Evolutionary conservation across 1,140 invertebrate genomes (phyloP), one percentile per base, ranked within the genome.

Genomic region (Pseudoatta argentina): DNA sequence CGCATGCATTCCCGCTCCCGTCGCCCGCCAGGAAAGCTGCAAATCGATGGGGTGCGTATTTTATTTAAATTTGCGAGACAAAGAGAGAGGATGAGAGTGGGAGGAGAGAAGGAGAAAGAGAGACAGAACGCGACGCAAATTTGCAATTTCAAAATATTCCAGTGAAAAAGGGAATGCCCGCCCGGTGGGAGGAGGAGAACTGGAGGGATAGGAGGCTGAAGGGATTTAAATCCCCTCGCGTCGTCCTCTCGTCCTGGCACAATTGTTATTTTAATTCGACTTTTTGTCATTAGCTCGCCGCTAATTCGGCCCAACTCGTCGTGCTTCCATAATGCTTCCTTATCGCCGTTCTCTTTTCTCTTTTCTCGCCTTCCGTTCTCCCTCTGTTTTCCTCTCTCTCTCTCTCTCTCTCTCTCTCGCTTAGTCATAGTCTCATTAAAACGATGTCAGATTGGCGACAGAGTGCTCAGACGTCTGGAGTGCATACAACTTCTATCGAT

Each of bases 241-340:
- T 82, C 86, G 51, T 76, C 61, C 79, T 66, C 79, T 66, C 72
- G 59, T 79, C 39, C 83, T 82, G 63, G 57, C 67, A 66, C 88
- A 66, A 92, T 92, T 93, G 91, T 94, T 93, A 93, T 94, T 94
- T 92, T 92, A 92, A 93, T 93, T 93, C 87, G 73, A 88, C 81
- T 93, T 91, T 92, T 92, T 92, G 86, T 93, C 86, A 93, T 94
- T 92, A 93, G 91, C 85, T 87, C 91, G 91, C 91, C 89, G 92
- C 89, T 91, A 90, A 92, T 93, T 93, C 88, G 85, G 85, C 86
- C 88, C 87, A 88, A 89, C 81, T 81, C 48, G 73, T 39, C 59
- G 71, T 79, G 67, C 34, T 48, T 53, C 48, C 85, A 55, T 79
- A 83, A 83, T 85, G 69, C 79, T 73, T 82, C 78, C 90, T 87